Conservation (phyloP, 1,140 invertebrate genomes). For the Psix sp. region DNA sequence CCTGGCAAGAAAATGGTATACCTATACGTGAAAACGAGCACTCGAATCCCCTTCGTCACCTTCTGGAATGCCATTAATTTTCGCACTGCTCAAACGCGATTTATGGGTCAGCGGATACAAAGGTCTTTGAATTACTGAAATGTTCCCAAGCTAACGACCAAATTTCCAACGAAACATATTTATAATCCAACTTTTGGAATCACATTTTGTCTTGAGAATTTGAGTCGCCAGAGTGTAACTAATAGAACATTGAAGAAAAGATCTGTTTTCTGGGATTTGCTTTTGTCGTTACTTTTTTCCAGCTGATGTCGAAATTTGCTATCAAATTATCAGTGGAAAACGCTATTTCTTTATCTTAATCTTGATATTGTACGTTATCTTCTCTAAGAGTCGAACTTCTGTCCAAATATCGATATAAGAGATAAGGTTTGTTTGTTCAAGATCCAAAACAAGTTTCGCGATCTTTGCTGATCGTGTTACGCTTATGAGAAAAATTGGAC, state of each 20-base stretch:
- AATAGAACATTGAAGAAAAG: too few relatives aligned
- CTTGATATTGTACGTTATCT: slow-evolving; percentile 28
- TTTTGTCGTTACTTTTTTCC: background rate
- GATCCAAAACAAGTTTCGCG: slow-evolving; percentile 7
- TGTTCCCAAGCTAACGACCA: slow-evolving; percentile 15
- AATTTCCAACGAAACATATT: too few relatives aligned
- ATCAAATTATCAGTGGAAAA: slow-evolving; percentile 8
- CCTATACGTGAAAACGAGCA: slow-evolving; percentile 23
- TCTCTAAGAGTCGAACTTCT: slow-evolving; percentile 22
- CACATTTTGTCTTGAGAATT: too few relatives aligned
- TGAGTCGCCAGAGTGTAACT: too few relatives aligned
- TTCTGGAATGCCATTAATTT: slow-evolving; percentile 40
- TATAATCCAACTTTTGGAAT: too few relatives aligned
- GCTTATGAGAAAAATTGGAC: too few relatives aligned
- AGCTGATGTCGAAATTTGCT: slow-evolving; percentile 2
- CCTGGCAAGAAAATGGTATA: slow-evolving; percentile 14
- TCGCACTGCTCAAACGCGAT: slow-evolving; percentile 28
- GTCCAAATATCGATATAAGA: slow-evolving; percentile 23
- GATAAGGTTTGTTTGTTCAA: slow-evolving; percentile 15
- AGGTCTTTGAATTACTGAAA: slow-evolving; percentile 9
- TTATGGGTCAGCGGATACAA: slow-evolving; percentile 40
- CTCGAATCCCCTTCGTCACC: slow-evolving; percentile 41
- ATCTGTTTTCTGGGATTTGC: too few relatives aligned
- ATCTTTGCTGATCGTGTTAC: too few relatives aligned
- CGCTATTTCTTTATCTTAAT: slow-evolving; percentile 30